phyloP scores from a whole-genome alignment of 1,140 invertebrate species.

The Oryctes rhinoceros region DNA sequence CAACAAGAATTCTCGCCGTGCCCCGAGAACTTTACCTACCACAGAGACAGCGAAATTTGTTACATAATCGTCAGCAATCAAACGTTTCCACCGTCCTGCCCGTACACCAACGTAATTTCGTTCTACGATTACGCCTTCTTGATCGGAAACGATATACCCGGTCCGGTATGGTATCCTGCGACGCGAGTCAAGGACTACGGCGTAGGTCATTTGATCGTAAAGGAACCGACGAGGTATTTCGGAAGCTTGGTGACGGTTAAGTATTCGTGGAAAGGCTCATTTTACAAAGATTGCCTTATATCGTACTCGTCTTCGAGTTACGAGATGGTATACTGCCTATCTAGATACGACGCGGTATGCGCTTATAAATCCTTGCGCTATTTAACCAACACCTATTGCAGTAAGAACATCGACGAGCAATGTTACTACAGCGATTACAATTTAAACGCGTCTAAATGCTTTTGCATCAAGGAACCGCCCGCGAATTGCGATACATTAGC shows the following conservation, averaged over 20 bases:
- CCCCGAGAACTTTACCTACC: slow-evolving; percentile 32
- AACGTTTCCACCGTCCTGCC: slow-evolving; percentile 35
- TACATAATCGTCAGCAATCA: slow-evolving; percentile 1
- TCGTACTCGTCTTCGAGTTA: neutral
- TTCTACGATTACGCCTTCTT: slow-evolving; percentile 11
- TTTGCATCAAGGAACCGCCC: neutral
- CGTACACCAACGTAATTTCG: neutral
- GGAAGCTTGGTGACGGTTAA: neutral
- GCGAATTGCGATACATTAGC: neutral
- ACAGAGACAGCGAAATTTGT: slow-evolving; percentile 4
- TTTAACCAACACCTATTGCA: neutral
- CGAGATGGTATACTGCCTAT: slow-evolving; percentile 16
- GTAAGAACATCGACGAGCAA: neutral
- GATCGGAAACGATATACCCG: neutral
- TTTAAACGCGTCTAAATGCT: slow-evolving; percentile 27
- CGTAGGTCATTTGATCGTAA: slow-evolving; percentile 6
- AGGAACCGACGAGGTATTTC: slow-evolving; percentile 21
- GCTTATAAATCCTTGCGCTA: slow-evolving; percentile 22
- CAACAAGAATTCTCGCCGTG: slow-evolving; percentile 29
- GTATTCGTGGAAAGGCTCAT: slow-evolving; percentile 27
- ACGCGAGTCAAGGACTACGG: slow-evolving; percentile 1
- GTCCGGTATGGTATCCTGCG: slow-evolving; percentile 38
- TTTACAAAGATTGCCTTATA: slow-evolving; percentile 37
- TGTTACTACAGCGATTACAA: slow-evolving; percentile 25
- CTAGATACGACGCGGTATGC: slow-evolving; percentile 22